Conservation (phyloP, 2,888 invertebrate species). For the Monoplex corrugatus region DNA sequence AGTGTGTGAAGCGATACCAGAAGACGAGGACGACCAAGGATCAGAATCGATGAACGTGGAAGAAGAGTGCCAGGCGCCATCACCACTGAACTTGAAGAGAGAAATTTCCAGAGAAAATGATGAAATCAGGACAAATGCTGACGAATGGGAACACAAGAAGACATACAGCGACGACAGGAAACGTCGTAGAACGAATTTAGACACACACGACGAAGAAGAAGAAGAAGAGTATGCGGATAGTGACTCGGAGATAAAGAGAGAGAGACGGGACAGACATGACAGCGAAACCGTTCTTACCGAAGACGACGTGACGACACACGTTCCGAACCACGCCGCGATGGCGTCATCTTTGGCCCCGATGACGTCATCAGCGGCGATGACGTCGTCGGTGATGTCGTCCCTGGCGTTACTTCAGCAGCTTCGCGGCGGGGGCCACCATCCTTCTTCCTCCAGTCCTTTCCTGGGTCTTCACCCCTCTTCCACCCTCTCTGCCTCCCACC, state of each 20-base stretch:
- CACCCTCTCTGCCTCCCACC: neutral
- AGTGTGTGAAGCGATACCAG: neutral
- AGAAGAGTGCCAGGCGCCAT: neutral
- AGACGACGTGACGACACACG: neutral
- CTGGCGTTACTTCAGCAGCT: constrained; percentile 4
- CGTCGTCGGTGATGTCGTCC: neutral
- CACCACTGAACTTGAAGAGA: neutral
- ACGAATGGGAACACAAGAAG: neutral
- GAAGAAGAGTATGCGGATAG: too few relatives aligned
- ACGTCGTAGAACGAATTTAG: too few relatives aligned
- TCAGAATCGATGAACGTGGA: too few relatives aligned
- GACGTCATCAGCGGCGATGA: neutral
- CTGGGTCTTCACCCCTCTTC: neutral
- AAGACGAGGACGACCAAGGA: neutral
- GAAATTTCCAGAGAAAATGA: neutral
- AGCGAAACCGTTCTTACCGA: too few relatives aligned
- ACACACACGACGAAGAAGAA: too few relatives aligned
- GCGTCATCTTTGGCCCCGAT: neutral
- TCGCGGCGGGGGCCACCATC: neutral
- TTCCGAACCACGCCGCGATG: too few relatives aligned
- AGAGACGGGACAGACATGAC: too few relatives aligned
- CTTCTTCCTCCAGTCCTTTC: neutral
- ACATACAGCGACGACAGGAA: too few relatives aligned
- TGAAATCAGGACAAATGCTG: neutral
- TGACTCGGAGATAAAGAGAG: too few relatives aligned